Evolutionary conservation across 2,113 vertebrate species (phyloP).

Genomic region (Glaucomys volans): DNA sequence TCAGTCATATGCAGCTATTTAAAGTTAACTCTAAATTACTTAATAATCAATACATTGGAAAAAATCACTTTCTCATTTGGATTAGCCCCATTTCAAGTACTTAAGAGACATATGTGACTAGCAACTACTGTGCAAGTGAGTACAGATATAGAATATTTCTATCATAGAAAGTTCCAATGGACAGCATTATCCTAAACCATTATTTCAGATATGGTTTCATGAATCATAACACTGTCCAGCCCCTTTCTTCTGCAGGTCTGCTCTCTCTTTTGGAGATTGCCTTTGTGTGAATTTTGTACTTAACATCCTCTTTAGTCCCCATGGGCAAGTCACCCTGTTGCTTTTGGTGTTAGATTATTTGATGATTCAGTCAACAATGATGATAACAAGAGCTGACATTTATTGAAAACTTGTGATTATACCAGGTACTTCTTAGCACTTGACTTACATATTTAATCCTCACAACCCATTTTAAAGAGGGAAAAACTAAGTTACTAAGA

Average conservation of each 20-base stretch:
- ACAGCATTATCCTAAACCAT: neutral
- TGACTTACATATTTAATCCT: neutral
- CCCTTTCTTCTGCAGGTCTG: neutral
- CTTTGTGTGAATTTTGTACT: neutral
- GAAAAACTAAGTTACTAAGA: neutral
- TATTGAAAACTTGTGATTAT: neutral
- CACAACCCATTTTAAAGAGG: slow-evolving; percentile 15
- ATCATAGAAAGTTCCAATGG: neutral
- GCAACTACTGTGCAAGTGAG: neutral
- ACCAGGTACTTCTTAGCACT: neutral
- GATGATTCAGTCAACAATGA: neutral
- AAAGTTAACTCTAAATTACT: neutral
- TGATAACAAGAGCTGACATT: neutral
- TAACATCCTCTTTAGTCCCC: neutral
- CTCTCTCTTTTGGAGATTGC: neutral
- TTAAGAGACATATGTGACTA: neutral
- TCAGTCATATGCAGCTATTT: neutral
- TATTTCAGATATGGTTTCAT: neutral
- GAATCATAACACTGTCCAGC: neutral
- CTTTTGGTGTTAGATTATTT: neutral
- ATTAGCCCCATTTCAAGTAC: neutral
- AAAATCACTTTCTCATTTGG: neutral
- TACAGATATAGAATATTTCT: neutral
- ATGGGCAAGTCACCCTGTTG: neutral
- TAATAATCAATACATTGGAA: slow-evolving; percentile 21